phyloP scores from a whole-genome alignment of 2,113 vertebrate genomes.

The Loxodonta africana region DNA sequence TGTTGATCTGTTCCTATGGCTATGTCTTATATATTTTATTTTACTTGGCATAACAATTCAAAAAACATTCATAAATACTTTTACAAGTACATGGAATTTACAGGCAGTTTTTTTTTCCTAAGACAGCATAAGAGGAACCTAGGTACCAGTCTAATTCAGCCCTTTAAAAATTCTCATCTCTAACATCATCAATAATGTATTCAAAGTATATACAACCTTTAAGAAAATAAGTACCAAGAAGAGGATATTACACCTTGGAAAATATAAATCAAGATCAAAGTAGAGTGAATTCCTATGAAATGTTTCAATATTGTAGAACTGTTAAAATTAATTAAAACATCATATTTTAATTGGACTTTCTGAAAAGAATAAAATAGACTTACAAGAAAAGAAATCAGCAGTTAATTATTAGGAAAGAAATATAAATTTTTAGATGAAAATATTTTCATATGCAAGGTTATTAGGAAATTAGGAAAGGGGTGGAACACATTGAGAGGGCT shows the following conservation, averaged over 20 bases:
- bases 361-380: background rate
- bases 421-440: background rate
- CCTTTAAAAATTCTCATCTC: conserved; percentile 11
- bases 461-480: background rate
- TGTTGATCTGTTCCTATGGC: background rate
- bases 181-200: background rate
- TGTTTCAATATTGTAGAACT: background rate
- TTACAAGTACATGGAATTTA: conserved; percentile 42
- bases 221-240: conserved; percentile 53
- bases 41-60: background rate
- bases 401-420: background rate
- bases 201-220: background rate
- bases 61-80: conserved; percentile 56
- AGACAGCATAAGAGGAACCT: background rate
- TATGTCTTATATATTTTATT: conserved; percentile 27
- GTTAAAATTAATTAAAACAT: conserved; percentile 20
- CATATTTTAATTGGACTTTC: conserved; percentile 31
- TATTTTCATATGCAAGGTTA: background rate
- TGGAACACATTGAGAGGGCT: background rate
- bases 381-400: background rate
- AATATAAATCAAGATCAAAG: conserved; percentile 50
- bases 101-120: background rate
- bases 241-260: conserved; percentile 24
- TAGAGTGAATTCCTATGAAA: conserved; percentile 52
- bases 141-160: background rate